Percentiles rank a stretch among this genome's conserved stretches.
Evolutionary conservation across 2,797 vertebrate genomes (phyloP).

Genomic region (Pyrocephalus nanus): DNA sequence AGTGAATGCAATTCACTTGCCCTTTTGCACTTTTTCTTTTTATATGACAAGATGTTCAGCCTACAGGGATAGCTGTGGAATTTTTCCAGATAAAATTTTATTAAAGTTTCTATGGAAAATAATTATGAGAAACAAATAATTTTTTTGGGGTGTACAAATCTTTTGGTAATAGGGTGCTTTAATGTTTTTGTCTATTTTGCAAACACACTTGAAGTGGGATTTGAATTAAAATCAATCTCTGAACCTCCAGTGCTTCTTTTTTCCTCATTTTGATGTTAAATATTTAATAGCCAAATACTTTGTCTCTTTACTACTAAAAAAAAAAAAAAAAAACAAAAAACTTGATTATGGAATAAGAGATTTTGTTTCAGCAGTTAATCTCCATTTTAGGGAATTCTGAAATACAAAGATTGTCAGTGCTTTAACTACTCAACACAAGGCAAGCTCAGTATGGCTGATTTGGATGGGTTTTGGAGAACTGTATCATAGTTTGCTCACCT

Average conservation of each 20-base stretch:
- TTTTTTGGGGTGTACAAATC: neutral
- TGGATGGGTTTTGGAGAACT: neutral
- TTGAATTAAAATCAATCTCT: neutral
- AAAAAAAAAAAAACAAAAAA: neutral
- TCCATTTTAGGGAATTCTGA: neutral
- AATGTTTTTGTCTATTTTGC: neutral
- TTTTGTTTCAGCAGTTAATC: neutral
- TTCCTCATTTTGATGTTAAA: neutral
- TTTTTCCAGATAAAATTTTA: neutral
- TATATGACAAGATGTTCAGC: neutral
- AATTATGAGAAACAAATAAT: rapidly evolving
- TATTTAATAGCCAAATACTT: neutral
- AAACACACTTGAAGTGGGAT: neutral
- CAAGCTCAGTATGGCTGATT: neutral
- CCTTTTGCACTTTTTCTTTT: neutral
- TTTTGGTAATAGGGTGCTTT: neutral
- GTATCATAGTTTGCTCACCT: neutral
- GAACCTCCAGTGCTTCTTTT: neutral
- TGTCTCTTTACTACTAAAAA: neutral
- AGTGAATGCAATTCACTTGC: neutral
- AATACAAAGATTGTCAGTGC: neutral
- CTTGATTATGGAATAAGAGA: neutral
- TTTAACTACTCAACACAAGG: neutral
- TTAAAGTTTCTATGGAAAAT: neutral
- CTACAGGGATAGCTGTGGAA: neutral